Evolutionary conservation across 1,140 invertebrate species (phyloP).

Genomic region (Drosophila aff.): DNA sequence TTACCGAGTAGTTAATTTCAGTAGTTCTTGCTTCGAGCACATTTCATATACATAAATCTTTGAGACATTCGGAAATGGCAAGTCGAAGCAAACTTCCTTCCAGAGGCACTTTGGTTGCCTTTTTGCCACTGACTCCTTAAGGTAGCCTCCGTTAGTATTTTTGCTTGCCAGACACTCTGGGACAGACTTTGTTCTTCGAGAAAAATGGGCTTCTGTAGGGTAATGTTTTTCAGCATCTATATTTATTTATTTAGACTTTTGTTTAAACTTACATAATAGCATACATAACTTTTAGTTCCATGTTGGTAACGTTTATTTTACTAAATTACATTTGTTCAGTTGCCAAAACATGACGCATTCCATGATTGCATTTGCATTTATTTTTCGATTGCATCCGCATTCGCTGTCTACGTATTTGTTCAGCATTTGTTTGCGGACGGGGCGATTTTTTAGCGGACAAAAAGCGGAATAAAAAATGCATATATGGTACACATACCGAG

Average conservation of each 20-base stretch:
- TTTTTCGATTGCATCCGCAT: constrained; percentile 47
- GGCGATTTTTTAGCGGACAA: constrained; percentile 23
- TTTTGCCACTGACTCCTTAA: neutral
- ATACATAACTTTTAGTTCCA: constrained; percentile 74
- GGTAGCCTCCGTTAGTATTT: neutral
- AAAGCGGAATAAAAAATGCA: constrained; percentile 27
- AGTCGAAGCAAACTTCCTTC: neutral
- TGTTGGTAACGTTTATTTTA: constrained; percentile 74
- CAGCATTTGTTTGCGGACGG: constrained; percentile 36
- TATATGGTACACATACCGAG: constrained; percentile 1
- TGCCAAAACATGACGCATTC: constrained; percentile 69
- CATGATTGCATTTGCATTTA: constrained; percentile 67
- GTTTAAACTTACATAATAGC: constrained; percentile 73
- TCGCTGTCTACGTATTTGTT: constrained; percentile 33
- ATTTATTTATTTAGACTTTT: constrained; percentile 65
- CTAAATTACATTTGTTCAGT: constrained; percentile 81
- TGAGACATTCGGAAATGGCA: neutral
- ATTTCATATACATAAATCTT: constrained; percentile 2
- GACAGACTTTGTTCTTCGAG: neutral
- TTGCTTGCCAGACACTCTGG: neutral
- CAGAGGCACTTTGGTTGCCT: neutral
- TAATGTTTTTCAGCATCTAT: constrained; percentile 23
- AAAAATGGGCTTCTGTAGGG: neutral
- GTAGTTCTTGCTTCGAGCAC: neutral
- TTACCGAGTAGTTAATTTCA: constrained; percentile 1